Evolutionary conservation across 2,797 vertebrate genomes (phyloP).

Genomic region (Esox lucius): DNA sequence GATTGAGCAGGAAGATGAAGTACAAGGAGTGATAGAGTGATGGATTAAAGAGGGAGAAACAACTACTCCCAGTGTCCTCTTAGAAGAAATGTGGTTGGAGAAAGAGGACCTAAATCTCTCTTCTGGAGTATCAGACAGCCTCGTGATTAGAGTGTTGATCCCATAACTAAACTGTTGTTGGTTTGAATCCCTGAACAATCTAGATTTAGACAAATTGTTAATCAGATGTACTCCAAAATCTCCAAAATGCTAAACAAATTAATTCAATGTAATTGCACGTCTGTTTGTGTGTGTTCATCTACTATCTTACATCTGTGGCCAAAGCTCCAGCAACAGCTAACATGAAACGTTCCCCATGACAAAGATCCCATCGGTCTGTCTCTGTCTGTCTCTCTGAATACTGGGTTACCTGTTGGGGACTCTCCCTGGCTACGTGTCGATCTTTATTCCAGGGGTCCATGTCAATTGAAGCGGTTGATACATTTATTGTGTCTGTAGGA

Average conservation of each 20-base stretch:
- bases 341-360: background rate
- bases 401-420: constrained; percentile 20
- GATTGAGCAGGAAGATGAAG: too few relatives aligned
- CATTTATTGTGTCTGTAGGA: constrained; percentile 71
- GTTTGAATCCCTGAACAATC: too few relatives aligned
- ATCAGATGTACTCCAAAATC: too few relatives aligned
- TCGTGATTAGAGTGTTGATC: background rate
- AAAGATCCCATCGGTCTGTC: constrained; percentile 33
- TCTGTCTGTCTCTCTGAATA: constrained; percentile 39
- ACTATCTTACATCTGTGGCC: background rate
- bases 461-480: constrained; percentile 73
- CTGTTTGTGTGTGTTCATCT: background rate
- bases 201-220: too few relatives aligned
- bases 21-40: too few relatives aligned
- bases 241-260: too few relatives aligned
- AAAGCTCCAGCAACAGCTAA: background rate
- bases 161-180: background rate
- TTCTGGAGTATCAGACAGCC: background rate
- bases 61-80: too few relatives aligned
- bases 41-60: too few relatives aligned
- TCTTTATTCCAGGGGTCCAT: constrained; percentile 69
- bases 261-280: background rate
- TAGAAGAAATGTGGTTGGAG: too few relatives aligned
- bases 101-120: too few relatives aligned
- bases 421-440: constrained; percentile 61